Evolutionary conservation across 1,140 invertebrate species (phyloP), one percentile per base, ranked within the genome.

Genomic region (Conus ventricosus): DNA sequence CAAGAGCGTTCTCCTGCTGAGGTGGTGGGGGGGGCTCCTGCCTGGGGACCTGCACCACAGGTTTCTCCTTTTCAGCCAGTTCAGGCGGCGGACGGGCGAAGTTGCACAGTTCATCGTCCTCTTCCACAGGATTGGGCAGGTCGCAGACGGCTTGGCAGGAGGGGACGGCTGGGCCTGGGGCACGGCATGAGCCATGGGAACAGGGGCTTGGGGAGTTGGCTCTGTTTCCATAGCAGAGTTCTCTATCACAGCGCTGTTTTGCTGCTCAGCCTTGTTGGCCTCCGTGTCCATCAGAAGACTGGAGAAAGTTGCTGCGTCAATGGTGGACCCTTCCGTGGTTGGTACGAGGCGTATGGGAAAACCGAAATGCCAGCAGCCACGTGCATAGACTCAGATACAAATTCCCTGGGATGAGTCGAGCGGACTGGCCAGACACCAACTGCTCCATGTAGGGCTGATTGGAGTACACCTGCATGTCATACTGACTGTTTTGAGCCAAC

Each of bases 281-380:
- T 82, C 84, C 54, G 87, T 55, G 60, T 90, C 89, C 76, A 84
- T 87, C 89, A 92, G 90, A 54, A 92, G 84, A 63, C 88, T 91
- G 20, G 91, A 92, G 83, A 92, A 91, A 67, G 90, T 89, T 75
- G 87, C 91, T 84, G 92, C 90, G 84, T 92, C 92, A n/a, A 92
- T 92, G 15, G 88, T 84, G 71, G 71, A 55, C 54, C 75, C 85
- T 17, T 76, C 71, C 39, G 81, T 54, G 4, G 85, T 71, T 89
- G 90, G 86, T 87, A 88, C 13, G 86, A 54, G 20, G 81, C 27
- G 4, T 63, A 39, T 10, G 89, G 75, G 71, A 89, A 84, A 23
- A 89, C 57, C 5, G 90, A 85, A 25, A 88, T 88, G 7, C 75
- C 75, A 4, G 89, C 83, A 84, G 83, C 80, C 20, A 85, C 57